phyloP scores from a whole-genome alignment of 2,797 vertebrate genomes.

The Myioborus miniatus region DNA sequence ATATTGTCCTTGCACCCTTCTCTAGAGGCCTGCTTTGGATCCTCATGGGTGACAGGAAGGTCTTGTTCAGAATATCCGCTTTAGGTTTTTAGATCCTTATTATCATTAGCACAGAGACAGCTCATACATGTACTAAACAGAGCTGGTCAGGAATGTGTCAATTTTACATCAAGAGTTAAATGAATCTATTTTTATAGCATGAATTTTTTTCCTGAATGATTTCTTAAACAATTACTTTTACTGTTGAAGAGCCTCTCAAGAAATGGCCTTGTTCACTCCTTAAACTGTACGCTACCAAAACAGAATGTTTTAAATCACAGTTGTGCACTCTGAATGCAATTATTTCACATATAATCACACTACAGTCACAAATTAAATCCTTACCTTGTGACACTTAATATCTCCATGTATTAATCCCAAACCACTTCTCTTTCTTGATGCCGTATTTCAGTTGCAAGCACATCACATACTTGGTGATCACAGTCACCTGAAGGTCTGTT shows the following conservation, averaged over 20 bases:
- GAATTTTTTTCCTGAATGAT: not conserved
- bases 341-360: not conserved
- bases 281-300: not conserved
- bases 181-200: not conserved
- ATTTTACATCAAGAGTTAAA: not conserved
- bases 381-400: not conserved
- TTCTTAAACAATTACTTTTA: not conserved
- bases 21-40: not conserved
- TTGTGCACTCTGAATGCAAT: not conserved
- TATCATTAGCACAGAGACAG: not conserved
- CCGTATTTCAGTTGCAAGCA: not conserved
- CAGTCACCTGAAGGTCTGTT: not conserved
- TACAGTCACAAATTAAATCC: not conserved
- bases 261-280: not conserved
- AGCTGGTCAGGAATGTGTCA: not conserved
- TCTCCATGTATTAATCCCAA: not conserved
- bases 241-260: not conserved
- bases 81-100: not conserved
- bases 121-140: not conserved
- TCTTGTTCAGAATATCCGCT: not conserved
- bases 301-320: not conserved
- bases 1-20: not conserved
- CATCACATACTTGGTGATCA: not conserved
- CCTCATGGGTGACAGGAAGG: not conserved
- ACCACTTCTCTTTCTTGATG: not conserved